These are phyloP conservation scores for Augochlorella aurata DNA, from an alignment of 2,888 invertebrate species.

Conservation along the genomic window DNA sequence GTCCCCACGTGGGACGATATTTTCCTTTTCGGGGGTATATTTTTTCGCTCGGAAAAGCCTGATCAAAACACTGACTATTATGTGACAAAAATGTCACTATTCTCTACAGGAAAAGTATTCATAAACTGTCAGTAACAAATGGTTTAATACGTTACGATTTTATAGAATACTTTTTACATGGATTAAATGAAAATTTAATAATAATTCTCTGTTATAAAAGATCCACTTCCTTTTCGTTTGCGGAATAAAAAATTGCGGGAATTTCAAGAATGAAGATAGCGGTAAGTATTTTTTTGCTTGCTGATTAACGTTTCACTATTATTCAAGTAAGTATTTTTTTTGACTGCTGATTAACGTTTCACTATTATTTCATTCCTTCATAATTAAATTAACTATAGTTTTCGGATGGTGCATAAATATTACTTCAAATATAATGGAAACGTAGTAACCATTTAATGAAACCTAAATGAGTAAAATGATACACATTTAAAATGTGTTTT, in stretches of 20 bases:
- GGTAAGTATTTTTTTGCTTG: background rate
- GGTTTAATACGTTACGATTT: constrained; percentile 32
- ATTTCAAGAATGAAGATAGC: constrained; percentile 50
- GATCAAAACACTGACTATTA: constrained; percentile 74
- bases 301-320: background rate
- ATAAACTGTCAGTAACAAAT: background rate
- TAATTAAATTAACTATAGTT: background rate
- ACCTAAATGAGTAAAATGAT: background rate
- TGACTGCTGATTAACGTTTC: background rate
- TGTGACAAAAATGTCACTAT: constrained; percentile 8
- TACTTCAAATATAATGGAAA: background rate
- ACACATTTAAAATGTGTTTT: background rate
- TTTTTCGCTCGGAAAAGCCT: constrained; percentile 80
- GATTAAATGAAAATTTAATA: constrained; percentile 16
- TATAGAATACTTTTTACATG: background rate
- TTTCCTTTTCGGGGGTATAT: constrained; percentile 80
- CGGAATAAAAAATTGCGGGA: constrained; percentile 62
- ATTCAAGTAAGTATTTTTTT: background rate
- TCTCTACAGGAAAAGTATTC: background rate
- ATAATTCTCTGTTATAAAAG: constrained; percentile 42
- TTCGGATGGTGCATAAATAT: background rate
- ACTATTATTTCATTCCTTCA: background rate
- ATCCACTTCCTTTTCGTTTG: constrained; percentile 58
- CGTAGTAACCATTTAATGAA: background rate
- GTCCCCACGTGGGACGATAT: constrained; percentile 82